phyloP scores from a whole-genome alignment of 2,888 invertebrate species.

The Parnassius smintheus region DNA sequence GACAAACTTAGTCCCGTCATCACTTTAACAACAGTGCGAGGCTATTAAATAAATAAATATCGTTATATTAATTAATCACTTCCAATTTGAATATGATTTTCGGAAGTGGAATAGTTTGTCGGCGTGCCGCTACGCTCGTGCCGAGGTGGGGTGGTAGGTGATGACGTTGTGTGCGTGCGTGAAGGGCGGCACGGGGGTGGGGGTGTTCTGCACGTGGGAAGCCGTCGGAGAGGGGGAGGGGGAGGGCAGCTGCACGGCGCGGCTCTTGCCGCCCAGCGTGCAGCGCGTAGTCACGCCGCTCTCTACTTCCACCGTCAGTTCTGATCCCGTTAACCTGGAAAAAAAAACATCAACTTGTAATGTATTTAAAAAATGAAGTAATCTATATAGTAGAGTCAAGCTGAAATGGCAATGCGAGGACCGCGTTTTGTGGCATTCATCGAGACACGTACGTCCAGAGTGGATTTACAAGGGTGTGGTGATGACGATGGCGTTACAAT shows the following conservation, averaged over 20 bases:
- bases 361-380: too few species aligned
- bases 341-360: neutral
- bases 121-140: conserved; percentile 46
- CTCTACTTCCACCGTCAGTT: conserved; percentile 87
- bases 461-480: too few species aligned
- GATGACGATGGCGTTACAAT: too few species aligned
- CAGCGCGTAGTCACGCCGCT: conserved; percentile 89
- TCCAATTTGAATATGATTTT: neutral
- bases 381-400: too few species aligned
- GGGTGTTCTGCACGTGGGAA: conserved; percentile 27
- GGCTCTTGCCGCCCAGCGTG: conserved; percentile 90
- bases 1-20: too few species aligned
- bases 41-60: too few species aligned
- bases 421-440: too few species aligned
- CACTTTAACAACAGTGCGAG: too few species aligned
- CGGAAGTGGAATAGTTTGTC: neutral
- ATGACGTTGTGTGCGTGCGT: conserved; percentile 78
- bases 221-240: conserved; percentile 38
- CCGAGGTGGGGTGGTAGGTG: conserved; percentile 74
- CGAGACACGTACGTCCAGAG: too few species aligned
- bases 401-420: too few species aligned
- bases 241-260: conserved; percentile 66
- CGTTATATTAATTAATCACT: neutral
- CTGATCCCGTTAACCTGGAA: conserved; percentile 84
- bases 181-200: conserved; percentile 53